phyloP scores from a whole-genome alignment of 2,888 invertebrate species.

The Crocallis elinguaria region DNA sequence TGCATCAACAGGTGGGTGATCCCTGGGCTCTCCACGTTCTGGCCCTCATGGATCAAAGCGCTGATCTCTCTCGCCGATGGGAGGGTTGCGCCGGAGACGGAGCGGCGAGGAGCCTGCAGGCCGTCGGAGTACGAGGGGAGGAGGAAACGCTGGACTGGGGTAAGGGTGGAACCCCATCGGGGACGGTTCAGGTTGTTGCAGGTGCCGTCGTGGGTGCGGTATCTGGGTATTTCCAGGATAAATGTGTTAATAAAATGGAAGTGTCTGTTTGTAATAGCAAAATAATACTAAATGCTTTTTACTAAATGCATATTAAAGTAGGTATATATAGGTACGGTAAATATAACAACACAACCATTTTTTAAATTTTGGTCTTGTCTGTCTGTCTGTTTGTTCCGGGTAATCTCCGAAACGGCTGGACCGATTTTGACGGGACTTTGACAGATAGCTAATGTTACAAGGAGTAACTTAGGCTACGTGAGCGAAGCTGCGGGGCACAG shows the following conservation, averaged over 20 bases:
- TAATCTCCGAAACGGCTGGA: no score
- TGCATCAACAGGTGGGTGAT: slow-evolving; percentile 94
- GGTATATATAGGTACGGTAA: no score
- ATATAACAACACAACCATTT: no score
- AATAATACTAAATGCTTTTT: no score
- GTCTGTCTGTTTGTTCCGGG: no score
- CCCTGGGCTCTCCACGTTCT: slow-evolving; percentile 86
- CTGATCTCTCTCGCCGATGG: slow-evolving; percentile 92
- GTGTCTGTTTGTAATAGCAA: no score
- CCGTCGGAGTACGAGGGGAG: slow-evolving; percentile 94
- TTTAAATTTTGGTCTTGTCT: no score
- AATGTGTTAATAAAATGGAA: neutral
- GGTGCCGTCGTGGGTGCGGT: slow-evolving; percentile 94
- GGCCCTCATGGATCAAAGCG: slow-evolving; percentile 84
- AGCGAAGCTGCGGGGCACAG: no score
- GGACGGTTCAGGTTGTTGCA: slow-evolving; percentile 93
- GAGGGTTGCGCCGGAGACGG: slow-evolving; percentile 85
- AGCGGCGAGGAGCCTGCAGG: slow-evolving; percentile 81
- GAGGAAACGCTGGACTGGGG: slow-evolving; percentile 92
- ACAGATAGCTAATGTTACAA: no score
- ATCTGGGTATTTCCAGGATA: slow-evolving; percentile 66
- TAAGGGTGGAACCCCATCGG: slow-evolving; percentile 93
- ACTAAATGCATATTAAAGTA: no score
- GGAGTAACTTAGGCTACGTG: no score
- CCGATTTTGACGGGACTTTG: no score